phyloP scores from a whole-genome alignment of 2,797 vertebrate species.

The Anguilla megastoma region DNA sequence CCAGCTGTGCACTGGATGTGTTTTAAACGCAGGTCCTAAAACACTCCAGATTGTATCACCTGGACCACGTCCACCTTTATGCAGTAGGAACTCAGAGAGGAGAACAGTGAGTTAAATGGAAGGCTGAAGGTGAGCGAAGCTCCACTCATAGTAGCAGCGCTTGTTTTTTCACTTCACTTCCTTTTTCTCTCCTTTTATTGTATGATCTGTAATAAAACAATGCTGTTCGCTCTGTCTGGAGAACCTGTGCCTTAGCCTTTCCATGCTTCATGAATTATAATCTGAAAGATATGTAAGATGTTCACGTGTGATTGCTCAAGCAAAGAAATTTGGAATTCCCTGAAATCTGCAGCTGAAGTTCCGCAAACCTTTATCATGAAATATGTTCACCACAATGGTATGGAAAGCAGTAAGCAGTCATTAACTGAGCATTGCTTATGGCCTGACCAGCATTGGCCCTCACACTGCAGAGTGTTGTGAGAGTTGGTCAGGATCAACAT shows the following conservation, averaged over 20 bases:
- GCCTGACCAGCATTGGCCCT: neutral
- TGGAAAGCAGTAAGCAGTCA: constrained; percentile 17
- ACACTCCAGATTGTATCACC: constrained; percentile 37
- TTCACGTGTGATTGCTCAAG: neutral
- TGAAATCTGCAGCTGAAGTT: neutral
- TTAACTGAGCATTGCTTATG: constrained; percentile 46
- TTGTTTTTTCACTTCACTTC: neutral
- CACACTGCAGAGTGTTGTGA: neutral
- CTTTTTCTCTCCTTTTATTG: neutral
- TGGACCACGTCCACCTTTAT: constrained; percentile 18
- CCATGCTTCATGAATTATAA: neutral
- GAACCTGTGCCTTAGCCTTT: neutral
- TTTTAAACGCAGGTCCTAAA: constrained; percentile 48
- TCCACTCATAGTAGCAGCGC: neutral
- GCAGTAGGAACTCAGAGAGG: constrained; percentile 3
- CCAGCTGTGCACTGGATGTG: constrained; percentile 29
- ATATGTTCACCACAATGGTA: neutral
- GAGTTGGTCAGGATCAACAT: neutral
- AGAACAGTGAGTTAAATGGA: constrained; percentile 19
- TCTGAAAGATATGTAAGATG: neutral
- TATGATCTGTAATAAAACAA: neutral
- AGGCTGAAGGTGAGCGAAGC: constrained; percentile 8
- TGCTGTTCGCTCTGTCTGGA: neutral
- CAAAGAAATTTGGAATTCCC: neutral
- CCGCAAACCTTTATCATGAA: neutral